Evolutionary conservation across 2,888 invertebrate genomes (phyloP).

Genomic region (Salticus scenicus): DNA sequence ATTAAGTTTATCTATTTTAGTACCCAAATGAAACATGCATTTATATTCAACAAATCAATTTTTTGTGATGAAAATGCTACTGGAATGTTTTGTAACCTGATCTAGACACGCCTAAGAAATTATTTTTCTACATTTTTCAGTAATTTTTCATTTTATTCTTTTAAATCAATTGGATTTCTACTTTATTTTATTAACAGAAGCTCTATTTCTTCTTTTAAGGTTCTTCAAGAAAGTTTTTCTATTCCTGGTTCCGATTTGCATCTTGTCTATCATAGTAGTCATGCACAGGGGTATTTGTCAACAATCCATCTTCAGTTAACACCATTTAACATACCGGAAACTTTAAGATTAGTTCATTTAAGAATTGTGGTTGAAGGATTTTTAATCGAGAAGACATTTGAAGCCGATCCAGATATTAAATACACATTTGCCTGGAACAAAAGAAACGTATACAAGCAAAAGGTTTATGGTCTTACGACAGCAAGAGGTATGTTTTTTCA

Average conservation of each 20-base stretch:
- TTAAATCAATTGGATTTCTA: too few species aligned
- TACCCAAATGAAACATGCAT: too few species aligned
- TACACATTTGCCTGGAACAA: conserved; percentile 99
- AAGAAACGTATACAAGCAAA: conserved; percentile 94
- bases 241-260: conserved; percentile 96
- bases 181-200: too few species aligned
- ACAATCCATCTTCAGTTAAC: conserved; percentile 94
- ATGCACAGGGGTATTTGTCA: conserved; percentile 93
- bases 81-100: too few species aligned
- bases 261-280: conserved; percentile 95
- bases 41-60: too few species aligned
- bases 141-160: too few species aligned
- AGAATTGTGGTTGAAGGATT: conserved; percentile 96
- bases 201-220: conserved; percentile 77
- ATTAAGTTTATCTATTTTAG: too few species aligned
- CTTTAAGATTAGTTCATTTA: conserved; percentile 90
- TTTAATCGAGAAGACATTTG: conserved; percentile 92
- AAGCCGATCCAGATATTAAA: conserved; percentile 96
- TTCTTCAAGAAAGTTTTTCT: conserved; percentile 94
- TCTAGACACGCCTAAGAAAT: too few species aligned
- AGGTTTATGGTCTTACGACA: conserved; percentile 96
- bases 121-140: too few species aligned
- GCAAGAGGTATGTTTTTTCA: conserved; percentile 80
- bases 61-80: too few species aligned
- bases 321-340: conserved; percentile 86